A percentile compares a stretch with the other conserved stretches of the same genome.
Conservation (phyloP, 2,797 vertebrate genomes). For the Liparis tanakae region DNA sequence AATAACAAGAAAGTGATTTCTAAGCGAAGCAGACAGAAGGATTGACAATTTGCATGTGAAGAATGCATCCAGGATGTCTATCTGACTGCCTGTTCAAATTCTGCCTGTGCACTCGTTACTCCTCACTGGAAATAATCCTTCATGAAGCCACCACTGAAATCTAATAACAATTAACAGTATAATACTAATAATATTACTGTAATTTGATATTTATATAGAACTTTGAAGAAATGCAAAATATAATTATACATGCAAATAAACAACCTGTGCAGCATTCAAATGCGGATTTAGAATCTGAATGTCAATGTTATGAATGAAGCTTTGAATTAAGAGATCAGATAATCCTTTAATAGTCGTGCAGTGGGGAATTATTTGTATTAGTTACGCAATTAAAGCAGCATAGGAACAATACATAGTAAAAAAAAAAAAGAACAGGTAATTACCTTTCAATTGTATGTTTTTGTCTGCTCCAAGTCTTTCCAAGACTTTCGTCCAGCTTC, state of each 20-base stretch:
- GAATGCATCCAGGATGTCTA: not conserved
- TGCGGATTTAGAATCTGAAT: not conserved
- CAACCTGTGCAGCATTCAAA: not conserved
- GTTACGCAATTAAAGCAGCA: no score
- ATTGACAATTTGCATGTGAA: not conserved
- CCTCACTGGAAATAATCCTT: no score
- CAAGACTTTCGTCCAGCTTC: constrained; percentile 90
- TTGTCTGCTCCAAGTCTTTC: constrained; percentile 87
- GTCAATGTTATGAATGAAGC: not conserved
- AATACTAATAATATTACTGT: not conserved
- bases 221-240: not conserved
- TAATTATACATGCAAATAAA: not conserved
- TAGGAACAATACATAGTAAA: no score
- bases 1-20: not conserved
- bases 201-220: not conserved
- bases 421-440: not conserved
- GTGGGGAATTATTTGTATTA: no score
- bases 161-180: not conserved
- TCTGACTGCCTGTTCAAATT: no score
- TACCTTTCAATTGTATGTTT: constrained; percentile 89
- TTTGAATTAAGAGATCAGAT: not conserved
- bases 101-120: no score
- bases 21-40: not conserved
- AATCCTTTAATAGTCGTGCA: no score
- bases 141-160: not conserved